These are phyloP conservation scores for Ophraella communa DNA, from an alignment of 2,888 invertebrate genomes.

Conservation along the genomic window DNA sequence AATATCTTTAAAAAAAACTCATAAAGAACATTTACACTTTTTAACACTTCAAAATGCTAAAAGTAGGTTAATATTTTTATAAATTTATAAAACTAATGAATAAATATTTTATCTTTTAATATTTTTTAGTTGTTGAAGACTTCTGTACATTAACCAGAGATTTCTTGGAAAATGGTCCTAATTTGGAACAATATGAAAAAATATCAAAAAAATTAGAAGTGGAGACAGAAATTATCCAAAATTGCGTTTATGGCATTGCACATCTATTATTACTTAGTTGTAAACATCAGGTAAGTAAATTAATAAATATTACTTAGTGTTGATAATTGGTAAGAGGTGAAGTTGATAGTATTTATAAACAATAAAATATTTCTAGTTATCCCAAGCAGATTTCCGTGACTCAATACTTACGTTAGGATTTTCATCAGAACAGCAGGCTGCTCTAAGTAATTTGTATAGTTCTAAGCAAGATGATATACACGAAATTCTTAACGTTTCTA, in stretches of 20 bases:
- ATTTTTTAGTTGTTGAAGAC: slow-evolving; percentile 68
- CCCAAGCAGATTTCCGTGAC: slow-evolving; percentile 61
- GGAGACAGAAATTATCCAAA: slow-evolving; percentile 64
- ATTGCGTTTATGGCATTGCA: slow-evolving; percentile 75
- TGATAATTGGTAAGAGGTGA: neutral
- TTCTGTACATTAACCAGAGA: slow-evolving; percentile 74
- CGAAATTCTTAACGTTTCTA: slow-evolving; percentile 56
- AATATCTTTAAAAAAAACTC: slow-evolving; percentile 63
- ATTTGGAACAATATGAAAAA: slow-evolving; percentile 66
- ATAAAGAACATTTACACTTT: slow-evolving; percentile 65
- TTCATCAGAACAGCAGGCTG: slow-evolving; percentile 65
- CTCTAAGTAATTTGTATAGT: slow-evolving; percentile 67
- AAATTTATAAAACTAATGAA: slow-evolving; percentile 9
- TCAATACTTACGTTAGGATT: slow-evolving; percentile 65
- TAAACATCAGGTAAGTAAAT: slow-evolving; percentile 68
- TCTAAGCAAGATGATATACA: slow-evolving; percentile 65
- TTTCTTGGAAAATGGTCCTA: slow-evolving; percentile 71
- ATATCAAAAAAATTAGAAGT: slow-evolving; percentile 71
- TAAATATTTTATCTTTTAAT: slow-evolving; percentile 8
- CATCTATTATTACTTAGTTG: slow-evolving; percentile 75
- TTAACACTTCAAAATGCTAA: slow-evolving; percentile 62
- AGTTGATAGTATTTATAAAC: neutral
- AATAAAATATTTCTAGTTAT: slow-evolving; percentile 55
- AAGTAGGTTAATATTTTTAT: too few species aligned
- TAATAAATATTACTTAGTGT: neutral